A percentile compares a stretch with the other conserved stretches of the same genome.
Conservation (phyloP, 2,797 vertebrate genomes). For the Lepus townsendii region DNA sequence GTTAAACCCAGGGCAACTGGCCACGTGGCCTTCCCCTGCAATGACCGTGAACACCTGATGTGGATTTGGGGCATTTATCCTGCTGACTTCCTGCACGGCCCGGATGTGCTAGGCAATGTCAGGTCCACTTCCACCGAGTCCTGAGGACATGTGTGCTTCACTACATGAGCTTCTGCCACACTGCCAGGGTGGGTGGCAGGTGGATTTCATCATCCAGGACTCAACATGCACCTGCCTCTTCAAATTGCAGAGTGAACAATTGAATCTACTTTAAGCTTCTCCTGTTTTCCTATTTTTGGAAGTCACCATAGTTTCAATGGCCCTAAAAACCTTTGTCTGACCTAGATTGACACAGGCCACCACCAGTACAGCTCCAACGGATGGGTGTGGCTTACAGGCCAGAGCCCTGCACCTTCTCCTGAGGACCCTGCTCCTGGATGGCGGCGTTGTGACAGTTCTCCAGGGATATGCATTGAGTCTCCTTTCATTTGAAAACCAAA, state of each 20-base stretch:
- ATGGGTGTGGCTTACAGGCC: fast-evolving
- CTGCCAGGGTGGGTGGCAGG: not conserved
- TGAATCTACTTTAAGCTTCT: not conserved
- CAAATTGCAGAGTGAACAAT: not conserved
- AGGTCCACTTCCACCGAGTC: not conserved
- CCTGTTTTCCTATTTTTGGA: not conserved
- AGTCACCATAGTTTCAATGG: not conserved
- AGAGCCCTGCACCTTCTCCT: fast-evolving
- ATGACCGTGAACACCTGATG: not conserved
- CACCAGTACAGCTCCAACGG: fast-evolving
- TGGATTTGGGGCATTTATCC: not conserved
- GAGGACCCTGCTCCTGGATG: not conserved
- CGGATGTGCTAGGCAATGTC: not conserved
- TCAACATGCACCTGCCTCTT: not conserved
- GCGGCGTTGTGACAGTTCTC: not conserved
- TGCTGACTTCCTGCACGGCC: not conserved
- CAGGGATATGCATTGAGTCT: not conserved
- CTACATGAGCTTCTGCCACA: not conserved
- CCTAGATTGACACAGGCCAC: not conserved
- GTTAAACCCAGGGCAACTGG: not conserved
- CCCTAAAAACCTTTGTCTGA: not conserved
- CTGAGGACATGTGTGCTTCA: no score
- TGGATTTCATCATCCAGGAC: not conserved
- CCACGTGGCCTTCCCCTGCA: not conserved
- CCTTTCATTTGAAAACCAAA: not conserved